Base-by-base conservation (phyloP, 2,888 invertebrate species). In the Andrena camellia region DNA sequence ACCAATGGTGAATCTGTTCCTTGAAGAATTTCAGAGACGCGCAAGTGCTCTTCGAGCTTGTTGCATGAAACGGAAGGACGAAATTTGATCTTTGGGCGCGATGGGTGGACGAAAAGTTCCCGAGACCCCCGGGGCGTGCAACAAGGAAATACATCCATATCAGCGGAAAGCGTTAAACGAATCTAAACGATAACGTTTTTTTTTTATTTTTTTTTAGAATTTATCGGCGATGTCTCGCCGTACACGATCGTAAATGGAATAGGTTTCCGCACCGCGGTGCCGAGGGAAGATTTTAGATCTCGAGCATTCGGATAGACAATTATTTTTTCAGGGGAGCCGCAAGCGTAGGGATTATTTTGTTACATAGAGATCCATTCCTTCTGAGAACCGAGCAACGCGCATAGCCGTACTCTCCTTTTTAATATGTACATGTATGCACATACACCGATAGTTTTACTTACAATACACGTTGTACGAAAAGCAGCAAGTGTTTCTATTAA, bases 81-180 rank as follows among this genome's bases (percentile, higher is more conserved):
- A 52, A 57, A 17, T 52, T 29, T 50, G 23, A 70, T 48, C 29
- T 64, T 78, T 78, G 80, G 75, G 72, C 50, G 31, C 72, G 35
- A 70, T 35, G 2, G 50, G 57, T 31, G 13, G 31, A 42, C 60
- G 52, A 6, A 63, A 62, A 72, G 67, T 81, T 82, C 66, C 77
- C 66, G 70, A 76, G 60, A 72, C 42, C 69, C 73, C 42, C 42
- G 42, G 77, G 79, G 54, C 63, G 29, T 78, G 73, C 72, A 77
- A 84, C 81, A 78, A 78, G 67, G 48, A 78, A 81, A 81, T 75
- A 81, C 75, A 86, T 85, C 78, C 88, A 88, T 88, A 88, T 88
- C 85, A 88, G 81, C 62, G 73, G 60, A 72, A 72, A 75, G 69
- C 66, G 78, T 78, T 68, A 33, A 57, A 78, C 17, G 67, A 63